Percentiles rank a stretch among this genome's conserved stretches.
phyloP scores from a whole-genome alignment of 2,888 invertebrate species.

The Metacarcinus magister region DNA sequence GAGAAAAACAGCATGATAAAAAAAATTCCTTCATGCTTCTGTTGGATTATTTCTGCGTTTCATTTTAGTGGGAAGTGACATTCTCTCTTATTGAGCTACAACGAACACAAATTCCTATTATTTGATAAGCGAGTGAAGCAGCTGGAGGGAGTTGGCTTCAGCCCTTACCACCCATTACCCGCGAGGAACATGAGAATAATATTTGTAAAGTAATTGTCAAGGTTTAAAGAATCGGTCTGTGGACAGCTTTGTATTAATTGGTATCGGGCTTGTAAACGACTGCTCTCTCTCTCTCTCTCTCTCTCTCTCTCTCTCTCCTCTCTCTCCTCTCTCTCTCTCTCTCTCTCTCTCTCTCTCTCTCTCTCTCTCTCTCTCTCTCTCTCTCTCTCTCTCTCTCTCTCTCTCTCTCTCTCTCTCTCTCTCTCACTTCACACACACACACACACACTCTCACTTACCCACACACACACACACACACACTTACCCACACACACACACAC shows the following conservation, averaged over 20 bases:
- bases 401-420: constrained; percentile 26
- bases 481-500: too few relatives aligned
- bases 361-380: constrained; percentile 26
- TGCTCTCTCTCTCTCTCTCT: too few relatives aligned
- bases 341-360: not conserved
- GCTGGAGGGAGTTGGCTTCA: not conserved
- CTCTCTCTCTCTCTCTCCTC: too few relatives aligned
- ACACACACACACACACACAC: too few relatives aligned
- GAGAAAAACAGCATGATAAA: too few relatives aligned
- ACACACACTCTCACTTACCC: too few relatives aligned
- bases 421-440: not conserved
- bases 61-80: too few relatives aligned
- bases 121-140: not conserved
- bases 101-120: too few relatives aligned
- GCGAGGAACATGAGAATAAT: not conserved
- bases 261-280: not conserved
- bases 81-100: too few relatives aligned
- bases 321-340: too few relatives aligned
- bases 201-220: not conserved
- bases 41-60: too few relatives aligned
- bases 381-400: constrained; percentile 26
- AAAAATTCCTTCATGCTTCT: too few relatives aligned
- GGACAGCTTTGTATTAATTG: not conserved
- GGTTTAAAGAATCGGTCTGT: not conserved
- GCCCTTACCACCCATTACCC: not conserved